Percentiles rank a stretch among this genome's conserved stretches.
phyloP scores from a whole-genome alignment of 2,888 invertebrate species.

The Dicyrtoma fusca region DNA sequence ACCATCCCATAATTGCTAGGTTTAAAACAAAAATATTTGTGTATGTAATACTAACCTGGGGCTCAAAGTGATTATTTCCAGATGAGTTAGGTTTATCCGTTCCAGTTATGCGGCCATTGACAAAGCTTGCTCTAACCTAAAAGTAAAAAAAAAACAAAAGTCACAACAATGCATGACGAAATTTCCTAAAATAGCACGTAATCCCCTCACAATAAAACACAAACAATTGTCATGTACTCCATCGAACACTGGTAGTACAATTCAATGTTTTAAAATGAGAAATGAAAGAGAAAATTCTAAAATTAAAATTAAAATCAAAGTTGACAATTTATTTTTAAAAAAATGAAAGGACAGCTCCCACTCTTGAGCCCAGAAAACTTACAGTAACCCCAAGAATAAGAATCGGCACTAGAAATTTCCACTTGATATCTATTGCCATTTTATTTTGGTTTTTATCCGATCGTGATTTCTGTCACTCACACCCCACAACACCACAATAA shows the following conservation, averaged over 20 bases:
- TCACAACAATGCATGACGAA: no score
- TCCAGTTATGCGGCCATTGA: conserved; percentile 27
- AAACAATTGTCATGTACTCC: no score
- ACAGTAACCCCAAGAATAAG: conserved; percentile 29
- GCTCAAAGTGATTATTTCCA: conserved; percentile 42
- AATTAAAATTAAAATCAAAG: not conserved
- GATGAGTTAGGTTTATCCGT: conserved; percentile 38
- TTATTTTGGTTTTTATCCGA: not conserved
- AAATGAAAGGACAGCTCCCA: not conserved
- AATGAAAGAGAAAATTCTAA: no score
- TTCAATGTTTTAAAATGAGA: no score
- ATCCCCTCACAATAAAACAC: no score
- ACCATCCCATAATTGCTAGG: no score
- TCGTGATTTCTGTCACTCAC: not conserved
- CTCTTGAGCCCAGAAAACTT: conserved; percentile 1
- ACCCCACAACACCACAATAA: no score
- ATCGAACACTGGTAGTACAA: no score
- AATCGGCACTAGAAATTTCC: conserved; percentile 27
- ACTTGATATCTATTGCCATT: conserved; percentile 35
- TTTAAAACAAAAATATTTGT: no score
- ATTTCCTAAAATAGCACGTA: no score
- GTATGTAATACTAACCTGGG: conserved; percentile 30
- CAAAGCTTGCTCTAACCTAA: conserved; percentile 30
- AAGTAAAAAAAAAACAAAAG: not conserved
- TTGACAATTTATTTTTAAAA: not conserved